Evolutionary conservation across 2,797 vertebrate genomes (phyloP).

Genomic region (Varecia variegata): DNA sequence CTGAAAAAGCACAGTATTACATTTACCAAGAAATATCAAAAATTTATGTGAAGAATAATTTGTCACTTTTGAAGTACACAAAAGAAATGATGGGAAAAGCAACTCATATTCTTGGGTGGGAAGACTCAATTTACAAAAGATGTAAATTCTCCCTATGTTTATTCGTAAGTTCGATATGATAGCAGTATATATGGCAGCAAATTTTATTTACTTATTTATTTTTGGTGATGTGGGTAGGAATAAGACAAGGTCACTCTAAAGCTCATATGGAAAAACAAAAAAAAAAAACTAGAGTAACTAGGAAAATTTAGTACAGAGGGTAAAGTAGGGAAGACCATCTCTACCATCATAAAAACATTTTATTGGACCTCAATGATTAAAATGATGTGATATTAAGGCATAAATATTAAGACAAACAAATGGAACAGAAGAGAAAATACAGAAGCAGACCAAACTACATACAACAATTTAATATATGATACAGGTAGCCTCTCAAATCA

Average conservation of each 20-base stretch:
- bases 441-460: neutral
- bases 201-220: conserved; percentile 31
- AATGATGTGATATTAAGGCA: neutral
- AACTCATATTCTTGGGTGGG: neutral
- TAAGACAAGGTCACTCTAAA: conserved; percentile 25
- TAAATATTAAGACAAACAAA: neutral
- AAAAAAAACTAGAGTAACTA: neutral
- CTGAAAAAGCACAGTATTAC: neutral
- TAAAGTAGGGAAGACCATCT: neutral
- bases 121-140: neutral
- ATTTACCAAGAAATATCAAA: neutral
- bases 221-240: neutral
- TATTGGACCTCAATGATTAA: neutral
- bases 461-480: neutral
- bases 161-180: conserved; percentile 7
- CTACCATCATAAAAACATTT: neutral
- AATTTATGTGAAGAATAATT: neutral
- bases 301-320: neutral
- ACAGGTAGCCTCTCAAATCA: neutral
- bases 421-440: neutral
- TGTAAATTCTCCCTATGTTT: conserved; percentile 1
- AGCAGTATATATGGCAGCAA: neutral
- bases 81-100: neutral
- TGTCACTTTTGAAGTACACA: conserved; percentile 1
- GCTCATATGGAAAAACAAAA: neutral